Base-by-base conservation (phyloP, 2,888 invertebrate species). In the Amphipoea lucens region DNA sequence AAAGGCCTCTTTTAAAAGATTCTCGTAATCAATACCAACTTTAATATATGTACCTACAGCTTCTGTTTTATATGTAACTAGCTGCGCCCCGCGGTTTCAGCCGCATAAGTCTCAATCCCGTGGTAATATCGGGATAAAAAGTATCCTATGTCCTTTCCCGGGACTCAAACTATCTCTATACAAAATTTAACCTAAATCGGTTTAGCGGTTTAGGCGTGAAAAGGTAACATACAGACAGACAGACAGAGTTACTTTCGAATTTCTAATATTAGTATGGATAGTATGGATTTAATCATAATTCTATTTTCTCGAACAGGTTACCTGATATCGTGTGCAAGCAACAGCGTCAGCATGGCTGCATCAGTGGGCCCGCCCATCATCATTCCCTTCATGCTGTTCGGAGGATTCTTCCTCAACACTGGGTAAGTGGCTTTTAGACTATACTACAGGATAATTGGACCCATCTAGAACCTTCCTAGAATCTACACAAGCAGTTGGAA, bases 401-500 rank as follows among this genome's bases (percentile, higher is more conserved):
- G 99, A 81, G 99, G 99, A 67, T 99, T 99, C 97, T 99, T 99
- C 96, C 97, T 99, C 66, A 99, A 99, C 93, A 98, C 98, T 42
- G 98, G 98, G 98, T 98, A 97, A 97, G 97, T 95, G 2, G 3
- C 12, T 63, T 7, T 4, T 62, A 6, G 11, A 63, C 4, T n/a
- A 20, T 7, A 2, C 4, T 65, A 20, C 2, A 9, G 11, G 36
- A 40, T 20, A 11, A 40, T 0, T 65, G 4, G 11, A 4, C 4
- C 20, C 29, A 29, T 48, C 3, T 3, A 48, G 9, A 17, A 42
- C 11, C 14, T 0, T 2, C 11, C 65, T 20, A 11, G 14, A 14
- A 65, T 42, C 7, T n/a, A 36, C 40, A 23, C 12, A 36, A 20
- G 7, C 12, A 48, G 11, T n/a, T 57, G 71, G 5, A 68, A 68